A percentile compares a stretch with the other conserved stretches of the same genome.
Conservation (phyloP, 2,113 vertebrate species). For the Natator depressus region DNA sequence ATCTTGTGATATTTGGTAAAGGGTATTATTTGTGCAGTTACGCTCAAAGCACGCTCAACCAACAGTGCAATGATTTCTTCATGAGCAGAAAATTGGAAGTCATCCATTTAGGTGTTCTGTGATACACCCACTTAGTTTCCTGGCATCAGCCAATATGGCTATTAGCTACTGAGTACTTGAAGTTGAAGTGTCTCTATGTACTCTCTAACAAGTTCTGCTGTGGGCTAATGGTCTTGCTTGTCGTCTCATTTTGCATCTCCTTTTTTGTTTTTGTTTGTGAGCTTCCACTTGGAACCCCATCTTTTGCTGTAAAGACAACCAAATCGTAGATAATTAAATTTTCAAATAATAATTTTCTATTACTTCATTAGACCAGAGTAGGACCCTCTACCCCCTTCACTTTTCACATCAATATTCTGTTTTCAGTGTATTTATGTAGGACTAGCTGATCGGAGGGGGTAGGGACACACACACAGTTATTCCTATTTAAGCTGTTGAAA, state of each 20-base stretch:
- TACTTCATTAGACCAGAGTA: background rate
- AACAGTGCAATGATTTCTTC: background rate
- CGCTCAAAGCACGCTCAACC: background rate
- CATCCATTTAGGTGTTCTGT: background rate
- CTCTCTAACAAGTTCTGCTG: background rate
- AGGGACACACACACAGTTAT: background rate
- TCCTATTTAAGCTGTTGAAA: background rate
- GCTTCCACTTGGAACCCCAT: background rate
- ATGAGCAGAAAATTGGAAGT: background rate
- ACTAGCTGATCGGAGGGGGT: background rate
- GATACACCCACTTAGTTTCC: background rate
- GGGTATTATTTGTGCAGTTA: background rate
- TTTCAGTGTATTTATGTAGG: background rate
- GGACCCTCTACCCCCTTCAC: too few species aligned
- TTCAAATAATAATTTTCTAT: background rate
- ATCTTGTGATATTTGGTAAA: background rate
- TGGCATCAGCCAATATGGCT: background rate
- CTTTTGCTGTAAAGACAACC: background rate
- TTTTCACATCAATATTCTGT: background rate
- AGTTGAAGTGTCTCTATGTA: background rate
- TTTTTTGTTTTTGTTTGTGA: background rate
- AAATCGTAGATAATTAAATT: background rate
- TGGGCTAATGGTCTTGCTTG: background rate
- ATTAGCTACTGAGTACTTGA: background rate
- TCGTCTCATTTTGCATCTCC: background rate